Percentiles rank a stretch among this genome's conserved stretches.
Evolutionary conservation across 1,140 invertebrate genomes (phyloP).

Genomic region (Halesus radiatus): DNA sequence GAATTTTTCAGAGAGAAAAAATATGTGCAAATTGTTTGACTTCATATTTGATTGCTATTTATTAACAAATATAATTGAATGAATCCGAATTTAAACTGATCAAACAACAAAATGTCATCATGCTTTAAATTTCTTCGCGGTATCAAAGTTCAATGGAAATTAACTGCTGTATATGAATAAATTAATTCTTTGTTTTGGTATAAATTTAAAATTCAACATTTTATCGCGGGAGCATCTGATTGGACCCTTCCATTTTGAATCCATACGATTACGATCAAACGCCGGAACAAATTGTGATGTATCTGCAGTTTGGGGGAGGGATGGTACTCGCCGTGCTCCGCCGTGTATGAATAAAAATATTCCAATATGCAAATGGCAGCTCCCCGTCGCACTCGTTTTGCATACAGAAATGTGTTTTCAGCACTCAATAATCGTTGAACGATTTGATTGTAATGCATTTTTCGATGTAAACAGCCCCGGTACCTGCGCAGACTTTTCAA

Average conservation of each 20-base stretch:
- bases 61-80: no score
- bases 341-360: slow-evolving; percentile 50
- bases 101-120: no score
- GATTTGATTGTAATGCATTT: slow-evolving; percentile 58
- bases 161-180: no score
- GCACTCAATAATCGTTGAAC: slow-evolving; percentile 56
- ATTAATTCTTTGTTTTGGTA: no score
- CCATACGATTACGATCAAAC: slow-evolving; percentile 36
- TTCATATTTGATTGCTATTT: no score
- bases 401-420: slow-evolving; percentile 58
- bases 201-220: no score
- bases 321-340: neutral
- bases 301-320: slow-evolving; percentile 48
- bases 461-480: slow-evolving; percentile 37
- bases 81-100: no score
- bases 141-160: no score
- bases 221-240: slow-evolving; percentile 7
- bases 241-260: slow-evolving; percentile 23
- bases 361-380: slow-evolving; percentile 52
- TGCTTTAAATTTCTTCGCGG: no score
- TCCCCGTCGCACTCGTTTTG: slow-evolving; percentile 45
- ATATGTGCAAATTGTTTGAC: no score
- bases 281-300: slow-evolving; percentile 51
- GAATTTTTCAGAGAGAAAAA: no score
- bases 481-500: neutral